phyloP scores from a whole-genome alignment of 2,888 invertebrate genomes.

The Aricia artaxerxes region DNA sequence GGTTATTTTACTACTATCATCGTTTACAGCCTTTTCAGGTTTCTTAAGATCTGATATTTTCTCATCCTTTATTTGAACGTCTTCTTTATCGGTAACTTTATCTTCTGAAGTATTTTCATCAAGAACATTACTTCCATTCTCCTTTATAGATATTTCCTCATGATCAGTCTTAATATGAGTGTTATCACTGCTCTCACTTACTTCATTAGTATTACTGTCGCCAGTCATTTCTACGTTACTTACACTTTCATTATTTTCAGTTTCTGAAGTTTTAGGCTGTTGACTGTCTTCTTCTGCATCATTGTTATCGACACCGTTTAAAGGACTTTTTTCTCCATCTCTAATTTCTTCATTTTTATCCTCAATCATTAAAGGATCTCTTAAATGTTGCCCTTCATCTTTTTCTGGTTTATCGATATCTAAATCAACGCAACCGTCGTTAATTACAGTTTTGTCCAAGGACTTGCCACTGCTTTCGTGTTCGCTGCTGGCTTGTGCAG shows the following conservation, averaged over 20 bases:
- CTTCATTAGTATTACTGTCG: background rate
- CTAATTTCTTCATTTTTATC: constrained; percentile 19
- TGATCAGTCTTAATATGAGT: constrained; percentile 12
- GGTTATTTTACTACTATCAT: constrained; percentile 31
- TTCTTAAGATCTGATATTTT: constrained; percentile 31
- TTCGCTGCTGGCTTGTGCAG: constrained; percentile 67
- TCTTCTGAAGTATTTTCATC: constrained; percentile 18
- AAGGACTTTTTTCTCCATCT: background rate
- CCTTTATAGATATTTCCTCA: background rate
- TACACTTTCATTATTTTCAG: background rate
- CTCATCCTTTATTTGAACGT: constrained; percentile 32
- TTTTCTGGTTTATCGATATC: constrained; percentile 32
- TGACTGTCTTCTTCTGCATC: background rate
- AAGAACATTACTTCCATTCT: constrained; percentile 22
- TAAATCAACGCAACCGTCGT: constrained; percentile 1
- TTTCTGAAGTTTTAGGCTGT: background rate
- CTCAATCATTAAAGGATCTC: constrained; percentile 10
- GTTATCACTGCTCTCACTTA: constrained; percentile 23
- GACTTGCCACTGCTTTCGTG: constrained; percentile 70
- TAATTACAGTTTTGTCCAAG: constrained; percentile 35
- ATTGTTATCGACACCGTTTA: background rate
- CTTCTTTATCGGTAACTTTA: constrained; percentile 33
- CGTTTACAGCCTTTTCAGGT: constrained; percentile 1
- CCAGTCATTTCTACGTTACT: constrained; percentile 4
- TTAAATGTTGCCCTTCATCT: background rate